Base-by-base conservation (phyloP, 2,888 invertebrate genomes). In the Noctua comes region DNA sequence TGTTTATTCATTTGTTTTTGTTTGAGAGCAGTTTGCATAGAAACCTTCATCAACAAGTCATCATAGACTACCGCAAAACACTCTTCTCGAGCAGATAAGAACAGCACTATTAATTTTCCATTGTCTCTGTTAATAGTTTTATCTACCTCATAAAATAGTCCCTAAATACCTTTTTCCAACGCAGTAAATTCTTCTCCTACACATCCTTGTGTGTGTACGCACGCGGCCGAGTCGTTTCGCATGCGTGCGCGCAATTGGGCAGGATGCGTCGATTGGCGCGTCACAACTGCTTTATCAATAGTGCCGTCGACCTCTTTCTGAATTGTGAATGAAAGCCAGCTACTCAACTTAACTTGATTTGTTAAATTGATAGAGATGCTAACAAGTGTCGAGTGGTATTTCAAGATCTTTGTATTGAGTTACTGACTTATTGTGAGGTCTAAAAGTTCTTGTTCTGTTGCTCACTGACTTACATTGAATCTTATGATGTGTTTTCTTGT, bases 231-330 rank as follows among this genome's bases (percentile, higher is more conserved):
- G 80, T 79, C 76, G 88, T 89, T 88, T 88, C 89, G 88, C 88
- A 84, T 86, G 84, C 85, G 88, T 82, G 88, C 84, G 86, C 89
- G 89, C 91, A 91, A 89, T 90, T 87, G 88, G 88, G 90, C 94
- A 94, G 95, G 95, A 95, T 93, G 93, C 89, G 91, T 87, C 87
- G 90, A 91, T 93, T 92, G 91, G 89, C 90, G 89, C 90, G 88
- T 88, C 88, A 89, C 88, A 82, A 88, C 82, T 77, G 88, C 86
- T 90, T 91, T 94, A 94, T 94, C 95, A 94, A 91, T 90, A 86
- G 91, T 91, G 93, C 90, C 94, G 91, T 90, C 90, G 94, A 95
- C 95, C 95, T 89, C 88, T 84, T 88, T 86, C 88, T 84, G 87
- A 76, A 89, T 88, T 87, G 83, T 89, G 93, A 93, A 92, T 92